A percentile compares a stretch with the other conserved stretches of the same genome.
phyloP scores from a whole-genome alignment of 2,888 invertebrate species.

The Eilema caniola region DNA sequence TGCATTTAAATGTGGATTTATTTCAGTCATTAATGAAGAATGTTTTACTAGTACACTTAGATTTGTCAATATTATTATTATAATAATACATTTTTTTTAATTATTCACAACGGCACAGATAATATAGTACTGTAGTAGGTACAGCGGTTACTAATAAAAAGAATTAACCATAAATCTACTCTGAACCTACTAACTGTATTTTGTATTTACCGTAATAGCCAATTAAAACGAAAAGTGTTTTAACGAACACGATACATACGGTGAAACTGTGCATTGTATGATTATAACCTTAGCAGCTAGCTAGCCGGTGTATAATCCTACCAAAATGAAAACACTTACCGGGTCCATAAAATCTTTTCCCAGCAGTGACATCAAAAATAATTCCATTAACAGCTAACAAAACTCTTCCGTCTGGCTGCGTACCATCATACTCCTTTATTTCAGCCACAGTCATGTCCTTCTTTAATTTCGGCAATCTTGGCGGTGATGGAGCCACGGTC shows the following conservation, averaged over 20 bases:
- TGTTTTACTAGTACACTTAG: too few species aligned
- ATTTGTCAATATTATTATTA: not conserved
- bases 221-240: slow-evolving; percentile 30
- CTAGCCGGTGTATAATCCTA: slow-evolving; percentile 40
- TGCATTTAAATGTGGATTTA: too few species aligned
- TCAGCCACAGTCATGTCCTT: slow-evolving; percentile 96
- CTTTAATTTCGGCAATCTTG: slow-evolving; percentile 92
- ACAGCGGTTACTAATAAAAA: not conserved
- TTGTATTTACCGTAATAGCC: slow-evolving; percentile 14
- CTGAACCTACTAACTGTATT: not conserved
- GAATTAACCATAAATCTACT: not conserved
- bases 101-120: too few species aligned
- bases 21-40: not conserved
- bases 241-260: slow-evolving; percentile 24
- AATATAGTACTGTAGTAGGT: too few species aligned
- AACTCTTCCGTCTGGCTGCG: slow-evolving; percentile 94
- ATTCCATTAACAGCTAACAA: slow-evolving; percentile 97
- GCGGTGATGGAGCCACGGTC: slow-evolving; percentile 76
- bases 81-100: too few species aligned
- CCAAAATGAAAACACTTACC: slow-evolving; percentile 86
- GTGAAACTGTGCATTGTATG: slow-evolving; percentile 39
- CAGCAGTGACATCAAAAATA: slow-evolving; percentile 97
- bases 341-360: slow-evolving; percentile 97
- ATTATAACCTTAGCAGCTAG: slow-evolving; percentile 34
- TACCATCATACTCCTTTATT: slow-evolving; percentile 94